Evolutionary conservation across 2,113 vertebrate genomes (phyloP).

Genomic region (Leucosticte australis): DNA sequence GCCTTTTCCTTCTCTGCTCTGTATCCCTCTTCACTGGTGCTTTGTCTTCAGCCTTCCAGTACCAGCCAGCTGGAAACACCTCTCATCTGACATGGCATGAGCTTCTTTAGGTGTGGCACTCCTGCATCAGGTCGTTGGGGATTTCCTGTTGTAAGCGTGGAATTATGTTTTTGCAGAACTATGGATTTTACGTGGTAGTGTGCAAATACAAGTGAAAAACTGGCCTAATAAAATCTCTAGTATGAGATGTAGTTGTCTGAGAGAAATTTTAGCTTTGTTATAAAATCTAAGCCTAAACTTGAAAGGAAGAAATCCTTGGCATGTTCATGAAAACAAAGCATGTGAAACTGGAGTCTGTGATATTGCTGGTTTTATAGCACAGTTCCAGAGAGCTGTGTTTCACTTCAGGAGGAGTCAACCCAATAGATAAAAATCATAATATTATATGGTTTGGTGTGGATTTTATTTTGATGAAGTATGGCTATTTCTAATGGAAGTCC

Average conservation of each 20-base stretch:
- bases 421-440: background rate
- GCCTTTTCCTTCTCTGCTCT: background rate
- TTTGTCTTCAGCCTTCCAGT: background rate
- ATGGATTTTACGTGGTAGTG: background rate
- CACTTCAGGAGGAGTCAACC: background rate
- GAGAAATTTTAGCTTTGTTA: background rate
- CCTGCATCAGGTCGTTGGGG: background rate
- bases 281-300: background rate
- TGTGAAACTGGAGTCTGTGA: background rate
- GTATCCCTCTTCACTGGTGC: background rate
- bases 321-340: background rate
- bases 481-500: background rate
- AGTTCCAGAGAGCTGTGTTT: background rate
- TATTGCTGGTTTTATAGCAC: background rate
- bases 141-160: background rate
- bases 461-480: background rate
- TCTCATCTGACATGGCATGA: background rate
- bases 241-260: background rate
- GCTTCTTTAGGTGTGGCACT: background rate
- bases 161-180: background rate
- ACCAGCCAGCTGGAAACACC: background rate
- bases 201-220: background rate
- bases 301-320: background rate
- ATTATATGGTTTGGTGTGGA: background rate
- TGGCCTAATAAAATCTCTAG: background rate